Conservation (phyloP, 2,113 vertebrate genomes). For the Baryphthengus martii region DNA sequence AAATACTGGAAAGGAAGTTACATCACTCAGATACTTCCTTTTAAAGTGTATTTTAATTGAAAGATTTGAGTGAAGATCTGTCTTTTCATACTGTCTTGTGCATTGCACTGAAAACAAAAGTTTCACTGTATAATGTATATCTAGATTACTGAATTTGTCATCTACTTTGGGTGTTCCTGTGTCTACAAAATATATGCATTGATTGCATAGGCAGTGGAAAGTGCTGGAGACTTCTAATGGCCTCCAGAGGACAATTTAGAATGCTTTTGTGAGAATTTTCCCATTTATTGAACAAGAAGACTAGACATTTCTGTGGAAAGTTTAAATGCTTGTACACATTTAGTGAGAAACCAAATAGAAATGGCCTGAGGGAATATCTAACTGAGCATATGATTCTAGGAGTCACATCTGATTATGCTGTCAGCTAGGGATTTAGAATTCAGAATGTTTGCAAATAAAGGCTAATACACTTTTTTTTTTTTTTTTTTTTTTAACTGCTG, state of each 20-base stretch:
- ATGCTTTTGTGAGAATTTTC: neutral
- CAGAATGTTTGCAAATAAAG: neutral
- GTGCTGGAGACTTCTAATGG: neutral
- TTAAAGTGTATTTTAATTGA: neutral
- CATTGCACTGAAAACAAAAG: neutral
- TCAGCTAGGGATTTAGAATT: neutral
- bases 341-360: neutral
- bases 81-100: neutral
- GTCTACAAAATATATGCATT: neutral
- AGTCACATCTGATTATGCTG: neutral
- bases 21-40: neutral
- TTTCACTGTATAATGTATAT: neutral
- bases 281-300: neutral
- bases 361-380: neutral
- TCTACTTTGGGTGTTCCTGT: neutral
- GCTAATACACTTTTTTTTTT: neutral
- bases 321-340: neutral
- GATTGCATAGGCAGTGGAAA: neutral
- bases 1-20: neutral
- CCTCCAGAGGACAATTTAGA: neutral
- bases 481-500: neutral
- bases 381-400: neutral
- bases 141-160: neutral
- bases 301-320: neutral
- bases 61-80: neutral